Evolutionary conservation across 2,113 vertebrate genomes (phyloP), one percentile per base, ranked within the genome.

Genomic region (Sisor rabdophorus): DNA sequence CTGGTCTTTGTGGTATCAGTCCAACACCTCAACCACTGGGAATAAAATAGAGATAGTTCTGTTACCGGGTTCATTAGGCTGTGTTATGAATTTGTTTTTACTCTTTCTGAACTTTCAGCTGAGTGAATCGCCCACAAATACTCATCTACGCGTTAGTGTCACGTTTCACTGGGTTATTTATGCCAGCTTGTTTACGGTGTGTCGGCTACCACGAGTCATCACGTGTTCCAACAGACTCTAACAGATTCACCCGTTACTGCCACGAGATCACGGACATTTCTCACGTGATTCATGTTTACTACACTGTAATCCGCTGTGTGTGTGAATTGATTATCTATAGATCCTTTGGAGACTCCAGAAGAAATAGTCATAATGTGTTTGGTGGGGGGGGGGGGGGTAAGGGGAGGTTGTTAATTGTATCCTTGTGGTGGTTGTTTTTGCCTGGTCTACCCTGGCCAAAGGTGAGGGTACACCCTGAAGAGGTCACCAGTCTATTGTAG

Each of bases 111-210:
- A 55, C n/a, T 15, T 55, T 12, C 52, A 44, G 59, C n/a, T 53
- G n/a, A 65, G 32, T 65, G 8, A 52, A 54, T 36, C 50, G 17
- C 13, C 28, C 73, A 22, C 56, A 81, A 26, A 65, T 77, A 50
- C 59, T 55, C 67, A 69, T 77, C 19, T n/a, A 54, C 7, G 0
- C 70, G 76, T 47, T 63, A 58, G 75, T 81, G 60, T 89, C 78
- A 40, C 17, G 55, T 89, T 87, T 85, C 87, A 78, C 16, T 22
- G 19, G n/a, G 63, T 83, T 86, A 88, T 88, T 89, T 86, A 30
- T 53, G 48, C 48, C 11, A 19, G n/a, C 53, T 52, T 73, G 79
- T 79, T 84, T 80, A 80, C 63, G 58, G 26, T 78, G n/a, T 55
- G 60, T 73, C 70, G 48, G 71, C 32, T 58, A 60, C 30, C 26